These are phyloP conservation scores for Lerema accius DNA, from an alignment of 1,140 invertebrate species.

Conservation along the genomic window DNA sequence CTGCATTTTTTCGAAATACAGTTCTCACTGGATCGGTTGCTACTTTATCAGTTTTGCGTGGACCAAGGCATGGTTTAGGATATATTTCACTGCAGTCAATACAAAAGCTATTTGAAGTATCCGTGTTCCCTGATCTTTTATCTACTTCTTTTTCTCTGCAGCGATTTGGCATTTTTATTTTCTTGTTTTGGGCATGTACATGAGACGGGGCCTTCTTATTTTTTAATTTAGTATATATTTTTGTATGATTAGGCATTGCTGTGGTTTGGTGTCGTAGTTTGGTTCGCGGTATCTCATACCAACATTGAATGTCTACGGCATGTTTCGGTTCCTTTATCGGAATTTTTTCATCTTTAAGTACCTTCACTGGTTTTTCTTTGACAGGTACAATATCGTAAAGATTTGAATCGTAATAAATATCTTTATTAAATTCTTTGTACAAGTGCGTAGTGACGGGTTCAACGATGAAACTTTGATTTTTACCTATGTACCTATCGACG, in stretches of 20 bases:
- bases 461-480: constrained; percentile 23
- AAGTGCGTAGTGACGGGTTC: constrained; percentile 12
- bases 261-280: constrained; percentile 35
- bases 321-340: constrained; percentile 36
- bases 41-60: constrained; percentile 9
- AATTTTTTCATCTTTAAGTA: constrained; percentile 31
- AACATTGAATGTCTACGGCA: constrained; percentile 39
- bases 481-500: constrained; percentile 49
- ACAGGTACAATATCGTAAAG: constrained; percentile 68
- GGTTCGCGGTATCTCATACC: constrained; percentile 39
- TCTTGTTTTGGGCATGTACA: constrained; percentile 12
- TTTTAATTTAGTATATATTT: constrained; percentile 24
- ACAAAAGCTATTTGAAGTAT: constrained; percentile 46
- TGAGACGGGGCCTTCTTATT: constrained; percentile 1
- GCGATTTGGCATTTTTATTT: constrained; percentile 23
- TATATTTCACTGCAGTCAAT: constrained; percentile 55
- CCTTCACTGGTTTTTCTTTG: constrained; percentile 54
- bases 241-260: constrained; percentile 31
- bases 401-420: constrained; percentile 58
- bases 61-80: constrained; percentile 30
- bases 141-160: constrained; percentile 21
- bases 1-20: constrained; percentile 45
- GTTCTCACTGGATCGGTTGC: constrained; percentile 28
- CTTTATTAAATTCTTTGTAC: constrained; percentile 23
- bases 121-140: constrained; percentile 17